Evolutionary conservation across 2,888 invertebrate species (phyloP), one percentile per base, ranked within the genome.

Genomic region (Caenorhabditis japonica): DNA sequence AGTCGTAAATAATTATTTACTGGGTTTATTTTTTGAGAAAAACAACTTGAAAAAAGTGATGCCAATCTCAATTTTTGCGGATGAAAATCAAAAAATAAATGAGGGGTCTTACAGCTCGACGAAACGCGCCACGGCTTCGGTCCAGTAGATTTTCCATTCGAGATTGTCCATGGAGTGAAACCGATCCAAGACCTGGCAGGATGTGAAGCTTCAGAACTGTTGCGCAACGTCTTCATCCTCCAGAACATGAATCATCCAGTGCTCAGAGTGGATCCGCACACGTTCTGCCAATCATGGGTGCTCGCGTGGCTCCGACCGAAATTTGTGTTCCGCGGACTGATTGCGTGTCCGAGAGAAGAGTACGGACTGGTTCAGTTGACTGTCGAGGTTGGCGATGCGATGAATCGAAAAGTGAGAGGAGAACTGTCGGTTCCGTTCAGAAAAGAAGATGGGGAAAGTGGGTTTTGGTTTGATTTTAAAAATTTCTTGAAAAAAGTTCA

Each of bases 181-280:
- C 23, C 56, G 8, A 7, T 34, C 13, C 43, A 49, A 21, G 51
- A 66, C 21, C 13, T 17, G 10, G 56, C 34, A 2, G 43, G n/a
- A 12, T 56, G 66, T 34, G 17, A n/a, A n/a, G 13, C 56, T n/a
- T 10, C 56, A 12, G 15, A 12, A 13, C 27, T 17, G 3, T 41
- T 66, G 10, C 49, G 51, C 15, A 56, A 49, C 39, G 23, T 66
- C 10, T 51, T 51, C 25, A 36, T 51, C 19, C 23, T 66, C 12
- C 43, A 41, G n/a, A 66, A 66, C 27, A 21, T 58, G 43, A 66
- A 66, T 27, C 17, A 51, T 7, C 66, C 66, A 2, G 27, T 66
- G 2, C 25, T 49, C 4, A 53, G 66, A 2, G 43, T 66, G 25
- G 56, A 56, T 43, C 49, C 66, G 12, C 0, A 12, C 3, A 30